These are phyloP conservation scores for Halcyon smyrnensis DNA, from an alignment of 2,797 vertebrate genomes.

Conservation along the genomic window DNA sequence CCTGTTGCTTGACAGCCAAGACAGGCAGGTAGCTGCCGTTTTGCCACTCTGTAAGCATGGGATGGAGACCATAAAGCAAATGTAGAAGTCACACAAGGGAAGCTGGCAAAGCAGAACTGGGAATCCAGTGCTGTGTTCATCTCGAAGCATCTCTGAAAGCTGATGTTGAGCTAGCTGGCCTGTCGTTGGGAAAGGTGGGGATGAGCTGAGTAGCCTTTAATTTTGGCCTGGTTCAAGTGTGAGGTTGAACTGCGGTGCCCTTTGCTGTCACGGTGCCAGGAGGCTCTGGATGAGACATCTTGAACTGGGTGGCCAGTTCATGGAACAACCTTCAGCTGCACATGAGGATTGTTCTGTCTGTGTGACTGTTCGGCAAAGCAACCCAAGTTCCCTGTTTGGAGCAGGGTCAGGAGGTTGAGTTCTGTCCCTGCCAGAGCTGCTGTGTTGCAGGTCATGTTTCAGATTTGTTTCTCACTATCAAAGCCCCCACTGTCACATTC, in stretches of 20 bases:
- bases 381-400: too few species aligned
- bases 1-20: neutral
- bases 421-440: neutral
- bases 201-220: neutral
- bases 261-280: neutral
- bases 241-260: neutral
- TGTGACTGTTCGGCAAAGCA: neutral
- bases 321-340: neutral
- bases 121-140: neutral
- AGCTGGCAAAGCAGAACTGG: neutral
- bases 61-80: neutral
- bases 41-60: neutral
- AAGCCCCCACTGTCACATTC: neutral
- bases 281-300: neutral
- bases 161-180: neutral
- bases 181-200: neutral
- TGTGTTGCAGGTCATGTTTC: neutral
- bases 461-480: neutral
- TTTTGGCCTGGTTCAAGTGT: neutral
- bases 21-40: neutral
- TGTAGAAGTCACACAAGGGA: neutral
- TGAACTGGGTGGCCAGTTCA: neutral
- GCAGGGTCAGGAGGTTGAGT: neutral
- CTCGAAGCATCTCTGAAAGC: neutral
- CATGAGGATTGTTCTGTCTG: neutral